Evolutionary conservation across 2,113 vertebrate species (phyloP).

Genomic region (Corydoras sp.): DNA sequence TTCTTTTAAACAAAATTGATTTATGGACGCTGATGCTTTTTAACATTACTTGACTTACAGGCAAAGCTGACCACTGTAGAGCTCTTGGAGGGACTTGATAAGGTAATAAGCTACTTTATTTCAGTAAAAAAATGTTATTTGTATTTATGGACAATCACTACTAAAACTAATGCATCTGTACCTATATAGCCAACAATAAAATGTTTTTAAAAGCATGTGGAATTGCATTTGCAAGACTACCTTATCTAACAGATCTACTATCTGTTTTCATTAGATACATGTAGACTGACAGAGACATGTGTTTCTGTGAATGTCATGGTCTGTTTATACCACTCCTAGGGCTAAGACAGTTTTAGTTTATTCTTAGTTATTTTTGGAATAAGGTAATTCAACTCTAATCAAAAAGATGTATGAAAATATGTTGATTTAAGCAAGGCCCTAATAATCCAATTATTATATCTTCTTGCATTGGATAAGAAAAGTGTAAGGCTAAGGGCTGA

Average conservation of each 20-base stretch:
- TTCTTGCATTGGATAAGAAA: no score
- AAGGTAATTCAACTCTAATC: conserved; percentile 25
- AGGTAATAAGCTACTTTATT: conserved; percentile 68
- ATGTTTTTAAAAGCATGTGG: no score
- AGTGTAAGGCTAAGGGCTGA: no score
- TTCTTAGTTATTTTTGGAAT: conserved; percentile 49
- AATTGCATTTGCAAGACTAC: no score
- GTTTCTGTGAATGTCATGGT: conserved; percentile 30
- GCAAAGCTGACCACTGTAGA: conserved; percentile 89
- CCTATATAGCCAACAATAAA: no score
- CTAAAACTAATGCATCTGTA: not conserved
- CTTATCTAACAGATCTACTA: no score
- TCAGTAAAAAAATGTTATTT: no score
- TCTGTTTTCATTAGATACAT: no score
- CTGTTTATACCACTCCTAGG: conserved; percentile 22
- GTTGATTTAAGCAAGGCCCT: not conserved
- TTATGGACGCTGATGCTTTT: not conserved
- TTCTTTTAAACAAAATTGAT: no score
- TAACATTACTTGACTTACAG: conserved; percentile 62
- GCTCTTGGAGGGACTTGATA: conserved; percentile 90
- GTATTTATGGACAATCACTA: not conserved
- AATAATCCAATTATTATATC: not conserved
- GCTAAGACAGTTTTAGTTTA: conserved; percentile 24
- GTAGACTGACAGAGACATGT: conserved; percentile 58
- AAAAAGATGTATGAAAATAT: not conserved